Conservation (phyloP, 2,113 vertebrate genomes). For the Rhinoderma darwinii region DNA sequence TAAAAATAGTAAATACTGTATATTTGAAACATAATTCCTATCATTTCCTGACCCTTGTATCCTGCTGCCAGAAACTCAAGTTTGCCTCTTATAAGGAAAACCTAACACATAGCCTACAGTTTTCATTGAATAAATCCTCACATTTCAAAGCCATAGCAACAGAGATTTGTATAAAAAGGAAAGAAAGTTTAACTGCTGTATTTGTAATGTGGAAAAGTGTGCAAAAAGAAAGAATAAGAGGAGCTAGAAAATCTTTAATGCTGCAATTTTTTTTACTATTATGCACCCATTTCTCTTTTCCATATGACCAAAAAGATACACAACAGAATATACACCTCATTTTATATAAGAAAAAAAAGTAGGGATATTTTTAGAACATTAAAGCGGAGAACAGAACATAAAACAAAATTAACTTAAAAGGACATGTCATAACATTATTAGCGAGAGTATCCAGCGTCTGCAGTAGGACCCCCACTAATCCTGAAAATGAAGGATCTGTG, state of each 20-base stretch:
- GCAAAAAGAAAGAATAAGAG: neutral
- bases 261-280: too few species aligned
- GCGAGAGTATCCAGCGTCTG: too few species aligned
- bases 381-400: too few species aligned
- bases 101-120: neutral
- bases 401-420: neutral
- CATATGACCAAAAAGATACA: too few species aligned
- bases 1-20: neutral
- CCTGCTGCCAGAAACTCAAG: neutral
- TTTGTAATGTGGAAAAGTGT: neutral
- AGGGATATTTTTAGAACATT: neutral
- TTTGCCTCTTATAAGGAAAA: neutral
- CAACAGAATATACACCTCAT: neutral
- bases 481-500: too few species aligned
- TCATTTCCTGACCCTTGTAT: neutral
- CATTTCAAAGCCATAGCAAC: constrained; percentile 17
- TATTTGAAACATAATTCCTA: neutral
- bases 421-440: too few species aligned
- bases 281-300: too few species aligned
- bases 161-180: neutral
- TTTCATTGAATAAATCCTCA: neutral
- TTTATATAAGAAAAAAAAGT: neutral
- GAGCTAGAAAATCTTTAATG: neutral
- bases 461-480: too few species aligned
- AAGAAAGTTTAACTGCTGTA: neutral